Base-by-base conservation (phyloP, 1,140 invertebrate genomes). In the Arctopsyche grandis region DNA sequence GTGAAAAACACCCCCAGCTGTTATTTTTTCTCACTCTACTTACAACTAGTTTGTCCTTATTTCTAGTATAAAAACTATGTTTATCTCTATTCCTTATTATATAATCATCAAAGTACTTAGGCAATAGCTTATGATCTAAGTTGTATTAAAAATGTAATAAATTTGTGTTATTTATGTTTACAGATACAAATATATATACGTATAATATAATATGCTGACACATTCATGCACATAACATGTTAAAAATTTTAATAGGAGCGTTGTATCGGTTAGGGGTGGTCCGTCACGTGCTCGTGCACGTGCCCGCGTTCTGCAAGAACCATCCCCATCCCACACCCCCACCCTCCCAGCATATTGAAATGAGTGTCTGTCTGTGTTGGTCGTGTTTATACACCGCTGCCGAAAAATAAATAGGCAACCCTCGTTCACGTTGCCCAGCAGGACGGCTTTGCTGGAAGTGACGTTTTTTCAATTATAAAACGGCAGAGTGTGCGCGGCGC, bases 391-490 rank as follows among this genome's bases (percentile, higher is more conserved):
- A 56, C 16, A 43, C 76, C 19, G 60, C 71, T 24, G 71, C 63
- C 63, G 43, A 70, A 81, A 81, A 81, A 79, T 79, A 81, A 81
- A 81, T 81, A 81, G 77, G 74, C 74, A 71, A 81, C 80, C 80
- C 80, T 81, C 77, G 80, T 81, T 81, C 77, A 46, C 69, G 48
- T 38, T 43, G 77, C 80, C 60, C 80, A 79, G 80, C 80, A 70
- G 77, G 80, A 71, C 69, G 60, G 69, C 80, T 71, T 69, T 69
- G 75, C 80, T 82, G 78, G 74, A 60, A 71, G 80, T 82, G 80
- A 82, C 80, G 78, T 77, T 82, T 82, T 81, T 82, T 82, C 80
- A 82, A 82, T 82, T 82, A 82, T 82, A 82, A 82, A 82, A 48
- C 73, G 63, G 21, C 60, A 74, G 71, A 76, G 77, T 71, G 70